phyloP scores from a whole-genome alignment of 2,113 vertebrate genomes.

The Heterocephalus glaber region DNA sequence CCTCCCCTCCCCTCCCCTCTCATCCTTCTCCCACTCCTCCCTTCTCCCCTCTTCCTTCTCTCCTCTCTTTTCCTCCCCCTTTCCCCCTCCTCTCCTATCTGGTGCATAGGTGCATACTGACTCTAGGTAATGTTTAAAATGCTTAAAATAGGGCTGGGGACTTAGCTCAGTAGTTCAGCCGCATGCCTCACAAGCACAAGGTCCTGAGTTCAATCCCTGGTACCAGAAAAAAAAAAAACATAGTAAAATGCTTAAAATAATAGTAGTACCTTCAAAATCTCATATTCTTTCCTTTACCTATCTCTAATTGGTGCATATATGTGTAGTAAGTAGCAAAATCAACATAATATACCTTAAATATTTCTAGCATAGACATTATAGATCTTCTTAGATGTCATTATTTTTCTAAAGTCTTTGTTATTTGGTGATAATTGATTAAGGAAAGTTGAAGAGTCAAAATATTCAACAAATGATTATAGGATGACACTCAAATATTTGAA shows the following conservation, averaged over 20 bases:
- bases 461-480: not conserved
- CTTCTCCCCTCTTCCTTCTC: not conserved
- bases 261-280: not conserved
- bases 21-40: no score
- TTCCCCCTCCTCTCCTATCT: not conserved
- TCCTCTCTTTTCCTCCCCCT: not conserved
- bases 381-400: not conserved
- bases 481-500: not conserved
- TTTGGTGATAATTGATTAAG: not conserved
- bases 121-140: conserved; percentile 24
- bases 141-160: not conserved
- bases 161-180: no score
- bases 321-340: not conserved
- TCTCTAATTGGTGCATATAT: not conserved
- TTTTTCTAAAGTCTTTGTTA: not conserved
- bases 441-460: not conserved
- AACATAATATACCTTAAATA: not conserved
- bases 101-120: not conserved
- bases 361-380: not conserved
- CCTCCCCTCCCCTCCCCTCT: no score
- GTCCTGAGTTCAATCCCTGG: no score
- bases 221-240: no score
- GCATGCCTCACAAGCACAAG: no score
- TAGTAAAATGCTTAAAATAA: conserved; percentile 10
- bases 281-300: not conserved